Conservation (phyloP, 1,140 invertebrate species). For the Leptonema lineaticorne region DNA sequence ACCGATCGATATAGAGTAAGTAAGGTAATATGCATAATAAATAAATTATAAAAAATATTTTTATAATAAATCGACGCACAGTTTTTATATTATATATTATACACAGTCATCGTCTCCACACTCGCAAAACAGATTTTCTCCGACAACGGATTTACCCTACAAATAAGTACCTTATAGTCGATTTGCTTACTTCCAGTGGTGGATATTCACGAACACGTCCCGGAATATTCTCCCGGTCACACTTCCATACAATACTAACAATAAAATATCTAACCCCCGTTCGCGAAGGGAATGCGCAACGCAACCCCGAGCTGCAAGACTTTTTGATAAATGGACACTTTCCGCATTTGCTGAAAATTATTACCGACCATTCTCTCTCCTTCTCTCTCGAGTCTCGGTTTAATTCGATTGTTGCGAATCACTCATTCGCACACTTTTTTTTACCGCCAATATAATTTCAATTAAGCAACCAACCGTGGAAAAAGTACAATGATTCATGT, state of each 20-base stretch:
- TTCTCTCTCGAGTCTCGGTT: not conserved
- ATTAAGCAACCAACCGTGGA: not conserved
- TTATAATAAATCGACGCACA: not conserved
- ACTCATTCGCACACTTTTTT: conserved; percentile 9
- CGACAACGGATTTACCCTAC: conserved; percentile 27
- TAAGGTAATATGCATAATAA: not conserved
- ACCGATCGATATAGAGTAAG: not conserved
- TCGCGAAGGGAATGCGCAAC: conserved; percentile 12
- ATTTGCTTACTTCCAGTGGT: conserved; percentile 26
- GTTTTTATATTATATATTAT: not conserved
- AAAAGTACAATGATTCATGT: not conserved
- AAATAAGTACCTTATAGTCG: conserved; percentile 31
- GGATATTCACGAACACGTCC: conserved; percentile 18
- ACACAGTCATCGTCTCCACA: not conserved
- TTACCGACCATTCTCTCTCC: conserved; percentile 33
- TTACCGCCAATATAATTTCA: not conserved
- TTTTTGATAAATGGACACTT: conserved; percentile 39
- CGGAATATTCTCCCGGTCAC: not conserved
- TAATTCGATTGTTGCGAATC: conserved; percentile 13
- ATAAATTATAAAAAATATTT: not conserved
- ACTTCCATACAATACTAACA: not conserved
- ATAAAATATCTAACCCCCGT: not conserved
- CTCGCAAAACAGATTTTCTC: conserved; percentile 20
- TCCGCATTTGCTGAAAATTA: conserved; percentile 38
- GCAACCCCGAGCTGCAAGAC: conserved; percentile 1